Evolutionary conservation across 2,888 invertebrate genomes (phyloP).

Genomic region (Drosophila tripunctata): DNA sequence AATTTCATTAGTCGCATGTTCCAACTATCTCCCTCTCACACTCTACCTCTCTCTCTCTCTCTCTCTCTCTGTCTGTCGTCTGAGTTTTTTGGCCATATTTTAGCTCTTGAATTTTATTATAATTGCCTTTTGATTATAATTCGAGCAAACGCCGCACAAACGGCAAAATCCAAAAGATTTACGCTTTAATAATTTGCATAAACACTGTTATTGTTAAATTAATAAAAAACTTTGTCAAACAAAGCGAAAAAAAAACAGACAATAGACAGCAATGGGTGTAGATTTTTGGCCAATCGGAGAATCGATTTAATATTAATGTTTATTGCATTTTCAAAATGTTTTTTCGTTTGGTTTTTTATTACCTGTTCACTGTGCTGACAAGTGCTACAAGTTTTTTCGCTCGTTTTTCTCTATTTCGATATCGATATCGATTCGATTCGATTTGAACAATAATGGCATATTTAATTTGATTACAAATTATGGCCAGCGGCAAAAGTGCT

Average conservation of each 20-base stretch:
- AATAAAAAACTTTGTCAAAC: conserved; percentile 65
- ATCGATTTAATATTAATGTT: conserved; percentile 69
- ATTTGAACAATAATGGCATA: conserved; percentile 47
- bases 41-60: not conserved
- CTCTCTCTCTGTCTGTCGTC: not conserved
- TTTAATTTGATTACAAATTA: conserved; percentile 75
- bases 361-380: conserved; percentile 75
- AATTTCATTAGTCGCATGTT: conserved; percentile 75
- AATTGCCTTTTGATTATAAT: conserved; percentile 75
- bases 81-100: conserved; percentile 44
- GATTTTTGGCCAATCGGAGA: not conserved
- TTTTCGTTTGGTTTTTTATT: conserved; percentile 58
- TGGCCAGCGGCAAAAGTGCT: conserved; percentile 54
- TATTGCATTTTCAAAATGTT: conserved; percentile 71
- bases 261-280: not conserved
- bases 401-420: conserved; percentile 46
- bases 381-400: conserved; percentile 79
- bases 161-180: conserved; percentile 56
- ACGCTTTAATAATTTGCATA: conserved; percentile 67
- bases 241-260: conserved; percentile 28
- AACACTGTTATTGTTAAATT: conserved; percentile 79
- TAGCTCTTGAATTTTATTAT: conserved; percentile 58
- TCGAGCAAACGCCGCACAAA: conserved; percentile 49
- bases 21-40: not conserved
- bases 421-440: not conserved